phyloP scores from a whole-genome alignment of 2,888 invertebrate species.

The Caenorhabditis imperialis region DNA sequence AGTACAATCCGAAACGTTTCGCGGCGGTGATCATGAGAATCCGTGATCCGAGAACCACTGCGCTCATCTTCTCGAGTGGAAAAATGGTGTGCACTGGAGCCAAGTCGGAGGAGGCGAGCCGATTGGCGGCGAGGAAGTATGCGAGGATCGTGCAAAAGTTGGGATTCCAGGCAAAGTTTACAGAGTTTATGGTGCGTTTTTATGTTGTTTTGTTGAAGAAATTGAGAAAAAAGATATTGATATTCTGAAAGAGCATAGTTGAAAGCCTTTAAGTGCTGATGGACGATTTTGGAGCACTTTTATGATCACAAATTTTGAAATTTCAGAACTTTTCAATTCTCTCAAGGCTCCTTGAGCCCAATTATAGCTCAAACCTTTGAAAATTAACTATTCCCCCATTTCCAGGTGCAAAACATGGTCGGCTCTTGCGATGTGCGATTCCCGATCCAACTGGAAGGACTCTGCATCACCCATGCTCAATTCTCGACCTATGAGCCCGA shows the following conservation, averaged over 20 bases:
- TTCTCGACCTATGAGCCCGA: conserved; percentile 94
- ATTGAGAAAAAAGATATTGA: too few species aligned
- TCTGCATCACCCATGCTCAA: conserved; percentile 88
- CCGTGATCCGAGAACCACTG: conserved; percentile 87
- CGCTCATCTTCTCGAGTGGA: conserved; percentile 88
- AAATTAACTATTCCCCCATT: not conserved
- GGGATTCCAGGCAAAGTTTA: conserved; percentile 83
- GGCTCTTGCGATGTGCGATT: conserved; percentile 90
- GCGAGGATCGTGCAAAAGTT: conserved; percentile 88
- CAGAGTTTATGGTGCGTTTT: conserved; percentile 76
- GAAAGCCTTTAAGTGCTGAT: too few species aligned
- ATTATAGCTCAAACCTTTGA: too few species aligned
- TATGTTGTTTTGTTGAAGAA: not conserved
- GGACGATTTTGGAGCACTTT: too few species aligned
- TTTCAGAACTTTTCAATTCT: too few species aligned
- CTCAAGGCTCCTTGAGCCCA: not conserved
- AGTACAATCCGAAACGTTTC: conserved; percentile 98
- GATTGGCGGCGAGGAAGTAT: conserved; percentile 85
- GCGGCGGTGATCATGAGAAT: conserved; percentile 97
- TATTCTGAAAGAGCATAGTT: too few species aligned
- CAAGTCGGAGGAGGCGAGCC: conserved; percentile 85
- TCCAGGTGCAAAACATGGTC: conserved; percentile 87
- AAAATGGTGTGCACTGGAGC: conserved; percentile 92
- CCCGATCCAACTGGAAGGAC: conserved; percentile 87
- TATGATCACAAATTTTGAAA: too few species aligned